A percentile compares a stretch with the other conserved stretches of the same genome.
Conservation (phyloP, 2,113 vertebrate species). For the Hydrolagus affinis region DNA sequence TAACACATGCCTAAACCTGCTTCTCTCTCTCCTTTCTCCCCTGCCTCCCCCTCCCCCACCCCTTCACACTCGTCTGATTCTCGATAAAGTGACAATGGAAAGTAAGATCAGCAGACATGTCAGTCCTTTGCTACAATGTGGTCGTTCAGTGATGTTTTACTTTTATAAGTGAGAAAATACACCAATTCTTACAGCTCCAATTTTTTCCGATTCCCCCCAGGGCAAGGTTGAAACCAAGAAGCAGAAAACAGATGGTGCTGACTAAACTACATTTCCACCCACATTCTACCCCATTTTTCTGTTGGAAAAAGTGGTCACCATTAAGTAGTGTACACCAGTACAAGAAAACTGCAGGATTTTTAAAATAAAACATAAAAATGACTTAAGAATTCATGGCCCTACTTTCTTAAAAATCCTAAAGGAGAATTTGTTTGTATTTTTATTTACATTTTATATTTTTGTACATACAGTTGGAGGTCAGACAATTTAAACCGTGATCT, state of each 20-base stretch:
- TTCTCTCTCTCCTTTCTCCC: too few relatives aligned
- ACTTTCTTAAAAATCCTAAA: constrained; percentile 33
- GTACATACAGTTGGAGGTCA: constrained; percentile 27
- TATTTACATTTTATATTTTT: constrained; percentile 33
- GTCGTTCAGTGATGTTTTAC: too few relatives aligned
- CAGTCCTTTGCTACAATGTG: too few relatives aligned
- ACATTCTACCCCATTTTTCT: background rate
- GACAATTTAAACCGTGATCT: constrained; percentile 28
- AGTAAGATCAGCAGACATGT: too few relatives aligned
- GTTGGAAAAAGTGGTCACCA: constrained; percentile 24
- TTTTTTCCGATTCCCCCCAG: constrained; percentile 22
- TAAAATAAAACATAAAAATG: constrained; percentile 5
- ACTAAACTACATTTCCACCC: constrained; percentile 12
- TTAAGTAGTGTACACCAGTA: constrained; percentile 31
- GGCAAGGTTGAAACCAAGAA: constrained; percentile 27
- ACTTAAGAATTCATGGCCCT: constrained; percentile 31
- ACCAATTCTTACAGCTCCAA: background rate
- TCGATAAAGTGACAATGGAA: too few relatives aligned
- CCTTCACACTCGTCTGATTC: too few relatives aligned
- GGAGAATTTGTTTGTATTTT: constrained; percentile 33
- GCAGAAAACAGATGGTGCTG: constrained; percentile 18
- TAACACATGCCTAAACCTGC: too few relatives aligned
- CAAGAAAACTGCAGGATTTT: constrained; percentile 20
- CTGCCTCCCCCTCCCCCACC: too few relatives aligned
- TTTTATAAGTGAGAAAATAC: background rate